Conservation (phyloP, 2,113 vertebrate genomes). For the Oncorhynchus gorbuscha region DNA sequence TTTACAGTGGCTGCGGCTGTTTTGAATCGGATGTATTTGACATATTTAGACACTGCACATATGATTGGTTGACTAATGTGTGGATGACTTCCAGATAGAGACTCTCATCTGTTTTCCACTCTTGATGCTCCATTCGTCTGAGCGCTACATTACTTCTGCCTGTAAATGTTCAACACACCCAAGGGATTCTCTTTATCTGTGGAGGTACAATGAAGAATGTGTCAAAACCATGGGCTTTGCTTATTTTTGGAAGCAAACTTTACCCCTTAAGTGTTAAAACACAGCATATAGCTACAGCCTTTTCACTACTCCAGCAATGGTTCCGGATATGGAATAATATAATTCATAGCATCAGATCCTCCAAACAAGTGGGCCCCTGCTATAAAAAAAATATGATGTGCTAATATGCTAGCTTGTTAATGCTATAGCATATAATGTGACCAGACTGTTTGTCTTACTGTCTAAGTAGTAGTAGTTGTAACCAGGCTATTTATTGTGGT, state of each 20-base stretch:
- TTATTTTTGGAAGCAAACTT: conserved; percentile 42
- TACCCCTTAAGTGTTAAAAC: conserved; percentile 25
- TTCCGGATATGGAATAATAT: conserved; percentile 12
- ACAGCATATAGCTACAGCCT: conserved; percentile 12
- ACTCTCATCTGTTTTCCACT: neutral
- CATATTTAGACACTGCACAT: neutral
- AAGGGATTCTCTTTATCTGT: too few species aligned
- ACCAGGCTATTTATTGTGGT: neutral
- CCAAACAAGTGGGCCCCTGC: neutral
- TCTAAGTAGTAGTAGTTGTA: neutral
- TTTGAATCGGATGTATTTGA: neutral
- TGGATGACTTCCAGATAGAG: neutral
- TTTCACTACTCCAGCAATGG: conserved; percentile 7
- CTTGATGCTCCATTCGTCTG: neutral
- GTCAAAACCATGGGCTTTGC: neutral
- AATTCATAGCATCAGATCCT: conserved; percentile 10
- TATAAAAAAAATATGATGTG: neutral
- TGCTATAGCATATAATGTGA: neutral
- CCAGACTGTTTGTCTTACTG: neutral
- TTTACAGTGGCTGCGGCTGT: neutral
- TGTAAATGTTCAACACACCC: too few species aligned
- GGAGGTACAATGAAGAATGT: neutral
- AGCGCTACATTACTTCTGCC: neutral
- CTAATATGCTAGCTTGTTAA: conserved; percentile 32
- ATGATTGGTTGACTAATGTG: neutral